Base-by-base conservation (phyloP, 2,113 vertebrate species). In the Natator depressus region DNA sequence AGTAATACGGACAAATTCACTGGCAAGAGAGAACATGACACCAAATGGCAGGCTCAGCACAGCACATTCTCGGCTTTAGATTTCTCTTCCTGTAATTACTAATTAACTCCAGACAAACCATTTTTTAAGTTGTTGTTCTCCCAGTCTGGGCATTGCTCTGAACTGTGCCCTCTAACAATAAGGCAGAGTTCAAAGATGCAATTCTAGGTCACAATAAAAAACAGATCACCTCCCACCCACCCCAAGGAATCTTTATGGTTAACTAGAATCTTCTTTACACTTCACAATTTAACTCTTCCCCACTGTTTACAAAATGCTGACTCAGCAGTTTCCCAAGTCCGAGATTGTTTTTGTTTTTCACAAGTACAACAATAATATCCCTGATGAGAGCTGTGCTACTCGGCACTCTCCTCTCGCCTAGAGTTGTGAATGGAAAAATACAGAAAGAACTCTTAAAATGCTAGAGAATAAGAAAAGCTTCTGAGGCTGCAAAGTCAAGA, bases 101-200 rank as follows among this genome's bases (percentile, higher is more conserved):
- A 94, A 96, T 97, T 97, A 97, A 97, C 95, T 91, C 49, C 57
- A 51, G 54, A 53, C 53, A 80, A 35, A 65, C 49, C 76, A 1
- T 81, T 94, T 19, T 20, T 86, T 42, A 89, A 94, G 89, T 84
- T 83, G 94, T 91, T 65, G 76, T n/a, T 93, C 5, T 50, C 94
- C 89, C 75, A 31, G 69, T 31, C n/a, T 25, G 47, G 2, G 49
- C 80, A 79, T 27, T 53, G 55, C 9, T 82, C 55, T 54, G 80
- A 38, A 79, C 51, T n/a, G 82, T 16, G 92, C 49, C 76, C 78
- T 79, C 88, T 78, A 22, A 38, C 35, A 62, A 69, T 5, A 78
- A 89, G 53, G 84, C 57, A 90, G 79, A 95, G 90, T 84, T 91
- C 96, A 95, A 95, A 53, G 59, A 75, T 12, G 27, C 51, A 2